These are phyloP conservation scores for Corynorhinus townsendii DNA, from an alignment of 2,113 vertebrate genomes.

Conservation along the genomic window DNA sequence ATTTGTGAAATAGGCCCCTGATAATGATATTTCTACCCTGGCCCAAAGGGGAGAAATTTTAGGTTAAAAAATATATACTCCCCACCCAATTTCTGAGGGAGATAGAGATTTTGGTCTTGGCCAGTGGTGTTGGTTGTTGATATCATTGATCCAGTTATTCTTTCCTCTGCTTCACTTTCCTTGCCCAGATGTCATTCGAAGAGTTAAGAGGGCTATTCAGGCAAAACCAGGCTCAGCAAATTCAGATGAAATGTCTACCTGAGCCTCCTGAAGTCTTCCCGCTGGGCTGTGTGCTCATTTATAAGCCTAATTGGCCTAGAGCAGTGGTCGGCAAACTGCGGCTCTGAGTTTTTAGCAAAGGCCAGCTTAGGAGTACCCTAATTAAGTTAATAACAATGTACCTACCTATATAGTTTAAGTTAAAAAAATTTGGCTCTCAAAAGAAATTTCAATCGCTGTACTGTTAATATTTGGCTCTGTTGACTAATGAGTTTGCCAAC, in stretches of 20 bases:
- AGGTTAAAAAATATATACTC: not conserved
- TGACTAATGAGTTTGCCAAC: too few relatives aligned
- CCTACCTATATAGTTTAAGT: too few relatives aligned
- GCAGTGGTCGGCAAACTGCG: too few relatives aligned
- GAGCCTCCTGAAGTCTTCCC: not conserved
- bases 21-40: not conserved
- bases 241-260: not conserved
- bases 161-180: not conserved
- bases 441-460: too few relatives aligned
- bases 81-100: not conserved
- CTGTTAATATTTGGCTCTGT: too few relatives aligned
- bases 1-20: not conserved
- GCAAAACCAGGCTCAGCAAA: not conserved
- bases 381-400: too few relatives aligned
- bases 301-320: not conserved
- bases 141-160: not conserved
- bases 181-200: constrained; percentile 12
- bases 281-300: not conserved
- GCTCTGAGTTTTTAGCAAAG: too few relatives aligned
- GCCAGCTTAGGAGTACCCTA: too few relatives aligned
- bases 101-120: not conserved
- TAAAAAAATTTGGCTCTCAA: too few relatives aligned
- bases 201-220: not conserved
- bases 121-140: not conserved
- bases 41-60: not conserved